Base-by-base conservation (phyloP, 2,797 vertebrate species). In the Halcyon chelicuti region DNA sequence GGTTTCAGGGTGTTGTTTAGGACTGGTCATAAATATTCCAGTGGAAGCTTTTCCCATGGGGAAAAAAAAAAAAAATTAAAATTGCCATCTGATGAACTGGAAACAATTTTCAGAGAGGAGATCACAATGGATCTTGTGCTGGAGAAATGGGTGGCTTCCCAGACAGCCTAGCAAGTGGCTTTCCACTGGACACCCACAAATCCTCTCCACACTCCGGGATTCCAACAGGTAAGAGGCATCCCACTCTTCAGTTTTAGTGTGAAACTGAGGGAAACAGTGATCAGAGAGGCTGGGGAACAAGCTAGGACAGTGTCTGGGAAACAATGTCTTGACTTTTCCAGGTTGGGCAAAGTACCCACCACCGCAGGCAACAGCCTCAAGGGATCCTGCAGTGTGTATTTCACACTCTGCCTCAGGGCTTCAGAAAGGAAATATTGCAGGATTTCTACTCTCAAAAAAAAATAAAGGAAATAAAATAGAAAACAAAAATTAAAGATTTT, bases 231-330 rank as follows among this genome's bases (percentile, higher is more conserved):
- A 15, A 76, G n/a, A 67, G 47, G 14, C 29, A 51, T 66, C 14
- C 16, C 2, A 1, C 6, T 51, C 11, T 31, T 14, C 14, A 10
- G 22, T 40, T 70, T 20, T 63, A 39, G 20, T 60, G 33, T 2
- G 15, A 37, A 65, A 29, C 57, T 14, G 13, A 35, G 23, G 18
- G 23, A 63, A 52, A 14, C 7, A 4, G 9, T 28, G 55, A 46
- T 35, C 55, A 61, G 33, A 79, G 47, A 44, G 49, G 12, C 20
- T 0, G 0, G 21, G 33, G 39, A 75, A 85, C 0, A 13, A 55
- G 47, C 18, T 55, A 40, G 31, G 29, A 28, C 4, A 22, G 20
- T 5, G 49, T 10, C 23, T 0, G 0, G 21, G 31, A 33, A 75
- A 85, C 1, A 3, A 58, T 31, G 52, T 37, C 46, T 66, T 6